Evolutionary conservation across 2,888 invertebrate genomes (phyloP), one percentile per base, ranked within the genome.

Genomic region (Achlya flavicornis): DNA sequence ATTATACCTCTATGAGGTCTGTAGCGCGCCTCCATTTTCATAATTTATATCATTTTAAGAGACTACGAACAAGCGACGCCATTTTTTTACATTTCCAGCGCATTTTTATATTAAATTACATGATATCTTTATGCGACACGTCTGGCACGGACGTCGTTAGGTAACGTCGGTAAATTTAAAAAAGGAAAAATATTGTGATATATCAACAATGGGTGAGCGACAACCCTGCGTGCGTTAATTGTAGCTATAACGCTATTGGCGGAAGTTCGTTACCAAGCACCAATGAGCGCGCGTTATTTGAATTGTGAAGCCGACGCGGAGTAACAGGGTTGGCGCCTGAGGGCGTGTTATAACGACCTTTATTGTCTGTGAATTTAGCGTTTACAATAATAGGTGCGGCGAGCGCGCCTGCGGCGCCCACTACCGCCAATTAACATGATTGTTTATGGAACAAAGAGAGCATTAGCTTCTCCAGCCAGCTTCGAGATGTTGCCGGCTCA

Each of bases 281-380:
- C 86, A 89, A 88, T 87, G 79, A 83, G 80, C 73, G 74, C 63
- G 76, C 79, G 78, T 74, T 81, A 84, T 85, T 88, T 81, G 79
- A 87, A 88, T 85, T 77, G 80, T 71, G 80, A 83, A 79, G 72
- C 75, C 76, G 68, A 67, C 72, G 79, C 70, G 71, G 68, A 70
- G 75, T 73, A 72, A 74, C 78, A 86, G 85, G 87, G 87, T 71
- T 84, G 81, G 70, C 77, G 84, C 87, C 80, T 70, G 75, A 70
- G 84, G 89, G 83, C 72, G 58, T 72, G 80, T 83, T 85, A 83
- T 90, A 91, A 90, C 85, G 89, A 90, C 74, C 85, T 83, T 81
- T 83, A 88, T 87, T 89, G 86, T 90, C 77, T 82, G 81, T 70
- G 77, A 79, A 81, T 85, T 83, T 81, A 81, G 67, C 77, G 77